Evolutionary conservation across 2,113 vertebrate genomes (phyloP), one percentile per base, ranked within the genome.

Genomic region (Theristicus caerulescens): DNA sequence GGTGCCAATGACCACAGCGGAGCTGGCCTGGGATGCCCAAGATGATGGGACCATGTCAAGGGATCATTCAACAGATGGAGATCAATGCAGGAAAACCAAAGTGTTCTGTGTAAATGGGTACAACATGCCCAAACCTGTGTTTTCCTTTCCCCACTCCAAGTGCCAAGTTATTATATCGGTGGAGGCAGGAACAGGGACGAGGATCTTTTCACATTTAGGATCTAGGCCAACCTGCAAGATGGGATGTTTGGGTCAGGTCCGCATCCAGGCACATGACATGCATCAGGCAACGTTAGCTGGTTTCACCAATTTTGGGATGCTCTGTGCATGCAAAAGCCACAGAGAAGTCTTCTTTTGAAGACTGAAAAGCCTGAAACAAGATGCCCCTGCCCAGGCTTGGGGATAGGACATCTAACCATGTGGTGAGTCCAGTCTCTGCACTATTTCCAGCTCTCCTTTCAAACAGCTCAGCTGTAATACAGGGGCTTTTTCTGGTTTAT

Each of bases 251-350:
- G 24, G 20, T 40, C 61, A 25, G 38, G 22, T 81, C 69, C 1
- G 0, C 14, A 44, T n/a, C 47, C 42, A 22, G 1, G 2, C 22
- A 5, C 9, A 4, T 13, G 22, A 29, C 12, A 1, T 2, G 13
- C 26, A 15, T 7, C 27, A 38, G 29, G 44, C 46, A 82, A 24
- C 16, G 5, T 36, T 2, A 76, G n/a, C 46, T 57, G 47, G 4
- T 73, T 74, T 57, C 66, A 31, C 44, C 40, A 26, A 22, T 34
- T 34, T 38, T 25, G 24, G 55, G 46, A 17, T 70, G 71, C 62
- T 73, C 82, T 18, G 11, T 14, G 54, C 16, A 2, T 3, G n/a
- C 11, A 57, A 70, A 47, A 54, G 12, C 15, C 42, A 16, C 55
- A 20, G 51, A 36, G 6, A 61, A 74, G 16, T 54, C 40, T 42